These are phyloP conservation scores for Canis aureus DNA, from an alignment of 2,113 vertebrate species.

Conservation along the genomic window DNA sequence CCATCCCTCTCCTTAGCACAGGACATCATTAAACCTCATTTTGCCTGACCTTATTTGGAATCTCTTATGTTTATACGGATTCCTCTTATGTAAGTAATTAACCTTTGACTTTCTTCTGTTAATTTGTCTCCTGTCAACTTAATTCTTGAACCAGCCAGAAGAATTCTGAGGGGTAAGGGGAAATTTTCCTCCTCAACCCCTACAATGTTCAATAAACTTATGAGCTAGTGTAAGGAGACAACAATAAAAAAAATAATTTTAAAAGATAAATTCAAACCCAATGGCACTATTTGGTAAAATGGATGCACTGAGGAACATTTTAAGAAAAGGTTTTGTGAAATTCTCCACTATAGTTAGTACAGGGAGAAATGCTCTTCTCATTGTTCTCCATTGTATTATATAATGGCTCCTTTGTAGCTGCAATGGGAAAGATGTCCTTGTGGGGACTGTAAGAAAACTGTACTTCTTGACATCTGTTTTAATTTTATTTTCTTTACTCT, in stretches of 20 bases:
- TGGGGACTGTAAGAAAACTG: not conserved
- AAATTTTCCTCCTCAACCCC: not conserved
- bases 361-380: not conserved
- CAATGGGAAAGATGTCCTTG: not conserved
- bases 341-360: not conserved
- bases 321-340: not conserved
- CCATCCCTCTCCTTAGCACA: not conserved
- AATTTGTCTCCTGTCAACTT: not conserved
- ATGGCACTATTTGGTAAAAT: not conserved
- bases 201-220: not conserved
- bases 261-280: not conserved
- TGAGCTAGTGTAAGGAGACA: not conserved
- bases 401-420: not conserved
- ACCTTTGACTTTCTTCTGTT: not conserved
- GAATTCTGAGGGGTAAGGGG: not conserved
- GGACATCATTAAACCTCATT: not conserved
- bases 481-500: not conserved
- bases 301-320: not conserved
- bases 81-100: not conserved
- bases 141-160: not conserved
- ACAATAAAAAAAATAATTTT: not conserved
- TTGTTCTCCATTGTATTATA: not conserved
- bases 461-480: not conserved
- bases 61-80: not conserved
- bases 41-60: not conserved